Evolutionary conservation across 2,888 invertebrate species (phyloP), one percentile per base, ranked within the genome.

Genomic region (Machimus atricapillus): DNA sequence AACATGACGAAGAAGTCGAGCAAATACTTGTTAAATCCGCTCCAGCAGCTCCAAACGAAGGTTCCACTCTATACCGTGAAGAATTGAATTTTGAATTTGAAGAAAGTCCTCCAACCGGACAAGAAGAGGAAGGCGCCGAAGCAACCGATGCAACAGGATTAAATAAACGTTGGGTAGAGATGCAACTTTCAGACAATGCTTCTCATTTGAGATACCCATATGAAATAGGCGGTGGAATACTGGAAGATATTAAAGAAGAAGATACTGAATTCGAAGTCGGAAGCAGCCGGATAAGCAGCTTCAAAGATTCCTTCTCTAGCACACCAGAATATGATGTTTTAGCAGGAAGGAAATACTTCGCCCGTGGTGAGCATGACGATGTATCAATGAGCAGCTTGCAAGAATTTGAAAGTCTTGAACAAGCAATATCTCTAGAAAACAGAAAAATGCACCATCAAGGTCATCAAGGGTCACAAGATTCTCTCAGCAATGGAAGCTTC

Each of bases 211-310:
- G 94, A 0, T 96, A 95, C 90, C 95, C 95, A 87, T 96, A 97
- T 91, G 97, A 97, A 89, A 96, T 96, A 89, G 96, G 97, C 90
- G 94, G 97, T 88, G 96, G 97, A 19, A 96, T 97, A 5, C 92
- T 98, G 66, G 98, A 98, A 93, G 98, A 98, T 90, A 98, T 97
- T 74, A 97, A 97, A 93, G 97, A 97, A 92, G 98, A 98, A 92
- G 98, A 98, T 93, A 97, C 97, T 83, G 97, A 97, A 90, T 96
- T 97, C 90, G 97, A 97, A 91, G 95, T 97, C 81, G 97, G 97
- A 52, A 95, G 95, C 90, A 95, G 94, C 89, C 91, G 93, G 27
- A 92, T 93, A 5, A 97, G 97, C 89, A 97, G 97, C 90, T 95
- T 97, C 90, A 96, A 97, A 90, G 97, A 97, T 90, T 97, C 97